A percentile compares a stretch with the other conserved stretches of the same genome.
Conservation (phyloP, 2,888 invertebrate species). For the Luperina testacea region DNA sequence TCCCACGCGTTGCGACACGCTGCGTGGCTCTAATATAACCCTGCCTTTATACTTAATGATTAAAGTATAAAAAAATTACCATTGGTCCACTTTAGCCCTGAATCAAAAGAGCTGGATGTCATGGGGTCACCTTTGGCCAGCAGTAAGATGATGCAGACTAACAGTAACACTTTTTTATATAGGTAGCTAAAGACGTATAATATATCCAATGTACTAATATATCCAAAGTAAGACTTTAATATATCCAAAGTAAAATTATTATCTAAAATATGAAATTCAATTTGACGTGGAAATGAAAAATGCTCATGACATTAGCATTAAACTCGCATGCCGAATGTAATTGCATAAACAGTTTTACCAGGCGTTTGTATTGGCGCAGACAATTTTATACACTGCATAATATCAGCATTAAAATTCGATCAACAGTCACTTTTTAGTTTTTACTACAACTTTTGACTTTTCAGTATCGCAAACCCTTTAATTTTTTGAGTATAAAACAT, state of each 20-base stretch:
- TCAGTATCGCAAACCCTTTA: background rate
- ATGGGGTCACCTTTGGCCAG: too few species aligned
- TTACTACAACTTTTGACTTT: background rate
- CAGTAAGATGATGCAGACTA: too few species aligned
- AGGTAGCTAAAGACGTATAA: too few species aligned
- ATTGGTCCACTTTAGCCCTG: too few species aligned
- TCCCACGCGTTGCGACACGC: too few species aligned
- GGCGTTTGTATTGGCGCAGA: slow-evolving; percentile 49
- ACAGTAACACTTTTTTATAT: too few species aligned
- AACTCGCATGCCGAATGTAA: slow-evolving; percentile 39
- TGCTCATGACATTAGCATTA: slow-evolving; percentile 21
- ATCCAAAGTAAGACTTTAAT: too few species aligned
- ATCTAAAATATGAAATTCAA: background rate
- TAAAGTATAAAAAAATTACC: too few species aligned
- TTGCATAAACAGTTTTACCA: slow-evolving; percentile 58
- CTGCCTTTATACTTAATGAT: too few species aligned
- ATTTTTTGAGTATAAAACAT: background rate
- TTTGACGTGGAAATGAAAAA: background rate
- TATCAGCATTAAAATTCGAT: slow-evolving; percentile 24
- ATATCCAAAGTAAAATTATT: background rate
- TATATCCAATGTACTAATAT: too few species aligned
- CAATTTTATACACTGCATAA: slow-evolving; percentile 22
- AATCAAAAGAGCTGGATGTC: background rate
- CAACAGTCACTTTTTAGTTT: background rate
- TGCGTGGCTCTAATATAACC: too few species aligned